Evolutionary conservation across 2,888 invertebrate genomes (phyloP), one percentile per base, ranked within the genome.

Genomic region (Macropis europaea): DNA sequence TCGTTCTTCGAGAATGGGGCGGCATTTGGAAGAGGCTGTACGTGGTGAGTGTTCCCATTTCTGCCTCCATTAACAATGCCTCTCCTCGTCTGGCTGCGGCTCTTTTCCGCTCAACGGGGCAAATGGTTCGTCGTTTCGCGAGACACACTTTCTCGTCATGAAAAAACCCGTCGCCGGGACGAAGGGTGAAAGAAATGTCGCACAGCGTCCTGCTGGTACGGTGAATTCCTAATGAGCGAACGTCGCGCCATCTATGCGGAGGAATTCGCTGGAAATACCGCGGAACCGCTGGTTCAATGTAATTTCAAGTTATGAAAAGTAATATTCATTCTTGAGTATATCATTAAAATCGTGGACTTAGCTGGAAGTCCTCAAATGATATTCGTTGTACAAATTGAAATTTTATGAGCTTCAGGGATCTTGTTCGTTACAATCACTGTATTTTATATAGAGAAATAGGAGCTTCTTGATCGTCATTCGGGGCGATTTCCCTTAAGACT

Each of bases 1-100:
- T 96, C 76, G 97, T 97, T 0, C 91, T 98, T 43, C 91, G 97
- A 86, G 98, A 98, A 93, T 98, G 98, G 98, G 96, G 95, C 13
- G 92, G 95, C 78, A 94, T 97, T 76, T 98, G 98, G 98, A 97
- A 97, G 88, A 94, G 94, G 81, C 93, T 97, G 45, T 98, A 95
- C 92, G 95, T 97, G 93, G 97, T 97, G 91, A 91, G 94, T 91
- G 67, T 60, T 73, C 48, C n/a, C 17, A 5, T n/a, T 13, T 1
- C 19, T 13, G 13, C 4, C 9, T n/a, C n/a, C n/a, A n/a, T n/a
- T n/a, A n/a, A n/a, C 17, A 15, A 19, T 30, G n/a, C 15, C 19
- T 28, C 17, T 22, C 11, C 13, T 9, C 48, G 28, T 30, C 30
- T 60, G 38, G 34, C 57, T 43, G 15, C 7, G 0, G 13, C 22